Percentiles rank a stretch among this genome's conserved stretches.
phyloP scores from a whole-genome alignment of 2,888 invertebrate species.

The Dorcus parallelipipedus region DNA sequence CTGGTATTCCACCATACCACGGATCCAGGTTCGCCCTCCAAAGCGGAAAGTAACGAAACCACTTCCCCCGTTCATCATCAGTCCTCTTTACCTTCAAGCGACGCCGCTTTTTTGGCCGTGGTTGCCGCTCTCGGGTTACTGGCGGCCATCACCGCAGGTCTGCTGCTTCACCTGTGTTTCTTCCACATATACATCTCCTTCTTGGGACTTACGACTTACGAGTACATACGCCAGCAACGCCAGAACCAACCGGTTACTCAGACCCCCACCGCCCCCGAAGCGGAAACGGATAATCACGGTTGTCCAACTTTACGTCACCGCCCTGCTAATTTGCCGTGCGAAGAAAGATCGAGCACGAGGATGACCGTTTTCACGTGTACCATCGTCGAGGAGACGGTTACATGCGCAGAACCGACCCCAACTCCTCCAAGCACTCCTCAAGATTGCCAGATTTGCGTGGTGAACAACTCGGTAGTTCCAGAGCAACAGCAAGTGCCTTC shows the following conservation, averaged over 20 bases:
- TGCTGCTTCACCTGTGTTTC: conserved; percentile 79
- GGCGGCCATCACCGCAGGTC: conserved; percentile 71
- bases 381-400: conserved; percentile 51
- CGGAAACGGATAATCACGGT: conserved; percentile 22
- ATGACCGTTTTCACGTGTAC: conserved; percentile 51
- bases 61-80: conserved; percentile 27
- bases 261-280: conserved; percentile 35
- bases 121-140: conserved; percentile 63
- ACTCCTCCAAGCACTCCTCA: conserved; percentile 48
- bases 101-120: conserved; percentile 60
- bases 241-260: conserved; percentile 39
- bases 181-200: conserved; percentile 86
- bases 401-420: conserved; percentile 49
- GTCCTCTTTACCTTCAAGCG: conserved; percentile 50
- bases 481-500: conserved; percentile 29
- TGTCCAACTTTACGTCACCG: conserved; percentile 30
- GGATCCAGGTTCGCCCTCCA: conserved; percentile 54
- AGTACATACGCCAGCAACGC: conserved; percentile 67
- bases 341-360: conserved; percentile 36
- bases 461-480: conserved; percentile 37
- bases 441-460: conserved; percentile 44
- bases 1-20: conserved; percentile 62
- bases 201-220: conserved; percentile 84
- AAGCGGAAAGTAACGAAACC: conserved; percentile 21
- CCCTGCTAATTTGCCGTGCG: conserved; percentile 48